phyloP scores from a whole-genome alignment of 2,888 invertebrate genomes.

The Cremastinae sp. region DNA sequence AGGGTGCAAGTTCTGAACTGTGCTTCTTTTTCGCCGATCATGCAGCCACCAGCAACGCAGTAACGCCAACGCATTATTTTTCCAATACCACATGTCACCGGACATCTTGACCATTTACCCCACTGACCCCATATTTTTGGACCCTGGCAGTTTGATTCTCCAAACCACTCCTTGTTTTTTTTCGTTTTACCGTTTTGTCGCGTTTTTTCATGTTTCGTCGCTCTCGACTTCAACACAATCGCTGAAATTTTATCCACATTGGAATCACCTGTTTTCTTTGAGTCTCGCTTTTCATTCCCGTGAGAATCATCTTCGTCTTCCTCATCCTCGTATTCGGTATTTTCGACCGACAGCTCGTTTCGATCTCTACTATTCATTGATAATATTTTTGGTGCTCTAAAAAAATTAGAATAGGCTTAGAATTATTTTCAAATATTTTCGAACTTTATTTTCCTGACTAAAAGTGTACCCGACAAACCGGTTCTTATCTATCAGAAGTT shows the following conservation, averaged over 20 bases:
- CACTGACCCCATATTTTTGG: conserved; percentile 81
- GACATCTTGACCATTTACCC: conserved; percentile 81
- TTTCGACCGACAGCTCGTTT: conserved; percentile 6
- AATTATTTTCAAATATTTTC: no score
- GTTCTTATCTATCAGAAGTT: neutral
- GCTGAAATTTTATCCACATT: conserved; percentile 18
- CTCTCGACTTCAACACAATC: neutral
- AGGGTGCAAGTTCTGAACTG: conserved; percentile 81
- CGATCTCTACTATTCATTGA: conserved; percentile 4
- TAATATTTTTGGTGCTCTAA: neutral
- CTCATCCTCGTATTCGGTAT: conserved; percentile 31
- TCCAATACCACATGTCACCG: conserved; percentile 81
- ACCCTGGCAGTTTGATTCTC: conserved; percentile 53
- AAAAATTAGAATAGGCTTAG: no score
- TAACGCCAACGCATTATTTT: conserved; percentile 80
- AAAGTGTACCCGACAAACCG: neutral
- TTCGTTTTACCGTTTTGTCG: conserved; percentile 18
- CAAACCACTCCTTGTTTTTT: conserved; percentile 41
- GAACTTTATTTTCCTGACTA: conserved; percentile 12
- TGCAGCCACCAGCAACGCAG: conserved; percentile 80
- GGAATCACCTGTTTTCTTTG: neutral
- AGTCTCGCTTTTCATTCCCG: conserved; percentile 9
- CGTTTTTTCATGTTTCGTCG: no score
- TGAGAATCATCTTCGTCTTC: conserved; percentile 22
- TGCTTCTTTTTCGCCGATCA: conserved; percentile 81